These are phyloP conservation scores for Brachyrhaphis roseni DNA, from an alignment of 2,797 vertebrate species.

Conservation along the genomic window DNA sequence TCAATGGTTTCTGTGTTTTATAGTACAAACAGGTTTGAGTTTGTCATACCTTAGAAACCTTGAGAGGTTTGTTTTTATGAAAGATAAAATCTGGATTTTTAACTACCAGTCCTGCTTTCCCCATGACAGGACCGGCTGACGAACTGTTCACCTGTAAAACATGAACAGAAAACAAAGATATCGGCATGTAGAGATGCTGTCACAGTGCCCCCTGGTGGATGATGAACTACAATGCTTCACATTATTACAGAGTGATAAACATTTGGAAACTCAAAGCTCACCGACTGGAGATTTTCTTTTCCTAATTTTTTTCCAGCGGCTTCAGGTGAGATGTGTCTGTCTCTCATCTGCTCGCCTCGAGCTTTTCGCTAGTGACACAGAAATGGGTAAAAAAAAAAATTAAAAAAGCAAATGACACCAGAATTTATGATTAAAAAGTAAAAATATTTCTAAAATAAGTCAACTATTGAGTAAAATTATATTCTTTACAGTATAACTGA, in stretches of 20 bases:
- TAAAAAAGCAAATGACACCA: neutral
- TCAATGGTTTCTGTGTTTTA: neutral
- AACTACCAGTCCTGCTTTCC: constrained; percentile 52
- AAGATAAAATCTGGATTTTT: constrained; percentile 64
- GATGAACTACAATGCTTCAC: neutral
- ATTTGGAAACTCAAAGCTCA: constrained; percentile 63
- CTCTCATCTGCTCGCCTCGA: constrained; percentile 85
- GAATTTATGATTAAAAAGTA: neutral
- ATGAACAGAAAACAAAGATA: neutral
- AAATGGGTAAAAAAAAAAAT: neutral
- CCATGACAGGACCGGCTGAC: constrained; percentile 23
- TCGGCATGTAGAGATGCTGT: neutral
- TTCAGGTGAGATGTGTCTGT: constrained; percentile 73
- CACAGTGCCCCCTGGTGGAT: neutral
- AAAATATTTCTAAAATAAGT: neutral
- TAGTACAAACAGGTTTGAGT: neutral
- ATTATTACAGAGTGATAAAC: neutral
- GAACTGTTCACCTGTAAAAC: constrained; percentile 53
- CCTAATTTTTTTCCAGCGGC: constrained; percentile 57
- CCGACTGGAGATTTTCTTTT: constrained; percentile 86
- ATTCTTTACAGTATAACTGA: neutral
- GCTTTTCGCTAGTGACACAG: constrained; percentile 81
- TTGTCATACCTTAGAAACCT: constrained; percentile 55
- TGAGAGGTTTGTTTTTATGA: constrained; percentile 40
- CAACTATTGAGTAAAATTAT: neutral